These are phyloP conservation scores for Eulithis testata DNA, from an alignment of 2,888 invertebrate species.

Conservation along the genomic window DNA sequence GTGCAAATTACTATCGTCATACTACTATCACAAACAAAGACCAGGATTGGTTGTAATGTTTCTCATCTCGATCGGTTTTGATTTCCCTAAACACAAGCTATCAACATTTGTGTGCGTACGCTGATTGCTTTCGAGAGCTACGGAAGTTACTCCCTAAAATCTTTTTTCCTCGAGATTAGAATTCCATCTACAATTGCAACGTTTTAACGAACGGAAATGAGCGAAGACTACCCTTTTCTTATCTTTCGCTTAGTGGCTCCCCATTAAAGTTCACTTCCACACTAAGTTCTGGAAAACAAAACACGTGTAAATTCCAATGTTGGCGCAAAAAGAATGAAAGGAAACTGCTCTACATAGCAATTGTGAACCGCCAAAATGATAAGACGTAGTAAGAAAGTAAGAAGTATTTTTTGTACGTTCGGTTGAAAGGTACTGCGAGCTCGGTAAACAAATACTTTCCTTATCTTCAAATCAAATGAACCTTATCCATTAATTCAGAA, in stretches of 20 bases:
- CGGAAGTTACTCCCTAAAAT: not conserved
- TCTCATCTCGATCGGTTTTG: conserved; percentile 1
- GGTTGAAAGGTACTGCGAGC: conserved; percentile 3
- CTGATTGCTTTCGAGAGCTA: not conserved
- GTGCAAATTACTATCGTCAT: too few species aligned
- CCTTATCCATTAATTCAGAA: conserved; percentile 14
- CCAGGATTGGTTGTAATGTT: not conserved
- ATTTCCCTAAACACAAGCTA: conserved; percentile 6
- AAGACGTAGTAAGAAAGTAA: too few species aligned
- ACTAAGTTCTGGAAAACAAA: not conserved
- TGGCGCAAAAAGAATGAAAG: conserved; percentile 14
- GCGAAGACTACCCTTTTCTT: conserved; percentile 21
- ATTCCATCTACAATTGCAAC: conserved; percentile 3
- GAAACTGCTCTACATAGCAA: conserved; percentile 15
- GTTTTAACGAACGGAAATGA: conserved; percentile 7
- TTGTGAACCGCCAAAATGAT: conserved; percentile 22
- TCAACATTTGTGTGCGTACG: conserved; percentile 1
- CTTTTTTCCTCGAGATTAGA: not conserved
- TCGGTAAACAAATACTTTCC: conserved; percentile 17
- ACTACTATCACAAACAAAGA: not conserved
- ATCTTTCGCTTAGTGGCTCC: conserved; percentile 23
- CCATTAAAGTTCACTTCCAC: conserved; percentile 4
- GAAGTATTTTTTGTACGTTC: conserved; percentile 5
- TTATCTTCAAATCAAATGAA: conserved; percentile 23
- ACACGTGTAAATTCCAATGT: not conserved